Evolutionary conservation across 1,140 invertebrate species (phyloP), one percentile per base, ranked within the genome.

Genomic region (Cyphomyrmex costatus): DNA sequence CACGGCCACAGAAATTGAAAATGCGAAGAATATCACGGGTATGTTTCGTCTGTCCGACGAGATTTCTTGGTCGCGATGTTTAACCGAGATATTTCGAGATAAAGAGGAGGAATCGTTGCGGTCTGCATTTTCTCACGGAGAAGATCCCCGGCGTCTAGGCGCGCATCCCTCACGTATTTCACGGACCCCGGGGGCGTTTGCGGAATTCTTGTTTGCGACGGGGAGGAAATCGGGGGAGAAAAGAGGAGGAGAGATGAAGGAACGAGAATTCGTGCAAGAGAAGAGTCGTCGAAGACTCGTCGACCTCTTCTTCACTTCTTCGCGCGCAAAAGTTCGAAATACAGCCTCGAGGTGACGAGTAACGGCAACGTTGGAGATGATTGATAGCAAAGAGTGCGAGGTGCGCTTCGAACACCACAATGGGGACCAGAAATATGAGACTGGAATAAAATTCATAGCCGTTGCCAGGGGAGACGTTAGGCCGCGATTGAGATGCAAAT

Each of bases 401-500:
- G 19, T 33, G 36, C 76, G 24, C n/a, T 68, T 49, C 79, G 65
- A 53, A 56, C 61, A 8, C 21, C 77, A 86, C 85, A 86, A 86
- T 86, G 30, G 85, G 77, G 68, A 58, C 53, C 73, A 84, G 87
- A 86, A 79, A 88, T 88, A 88, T 86, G 86, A 88, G 87, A 88
- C 49, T 49, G 53, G 76, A 87, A 90, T 90, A 79, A 86, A 86
- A 85, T 90, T 83, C 89, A 78, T 88, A 73, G 79, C 61, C 70
- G 86, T 84, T 83, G 68, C 73, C 46, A 88, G 49, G 33, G 36
- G 61, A 78, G 76, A 86, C 74, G 76, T 73, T 85, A 85, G 83
- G 82, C 82, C 58, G 60, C 89, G 86, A 91, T 91, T 88, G 74
- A 83, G 53, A 86, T 88, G 88, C 86, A 85, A 91, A 89, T 89